Evolutionary conservation across 2,888 invertebrate species (phyloP), one percentile per base, ranked within the genome.

Genomic region (Odontocolon sp.): DNA sequence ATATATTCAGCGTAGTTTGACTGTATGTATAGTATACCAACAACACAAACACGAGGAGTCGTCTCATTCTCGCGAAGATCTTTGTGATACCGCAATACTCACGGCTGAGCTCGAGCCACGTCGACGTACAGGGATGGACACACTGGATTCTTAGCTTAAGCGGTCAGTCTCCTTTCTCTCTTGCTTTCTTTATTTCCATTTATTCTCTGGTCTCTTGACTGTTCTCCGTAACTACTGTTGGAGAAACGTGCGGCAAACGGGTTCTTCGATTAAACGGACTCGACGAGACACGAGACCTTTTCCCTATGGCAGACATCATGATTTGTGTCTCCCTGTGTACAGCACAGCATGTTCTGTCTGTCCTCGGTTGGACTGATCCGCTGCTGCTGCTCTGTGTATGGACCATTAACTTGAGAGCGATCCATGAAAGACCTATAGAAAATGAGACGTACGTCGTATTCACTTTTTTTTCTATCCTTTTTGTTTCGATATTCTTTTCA

Each of bases 191-290:
- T 66, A 26, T 52, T 42, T 50, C 26, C 8, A 42, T 28, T 68
- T 36, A 14, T 47, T 33, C 18, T 16, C 36, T 56, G 38, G 11
- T 50, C 47, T 23, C n/a, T 14, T 1, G 36, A 14, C 36, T 38
- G 16, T 40, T 40, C 14, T 57, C 16, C 66, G 59, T n/a, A 38
- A 67, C 47, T 45, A n/a, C 28, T 59, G 54, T 63, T 54, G 28
- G 38, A 21, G 36, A 68, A 26, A 68, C 36, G 28, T 42, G 45
- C 9, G 40, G 61, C 36, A 45, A 68, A 73, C 67, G 66, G 45
- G 61, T 56, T 47, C 36, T 40, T 47, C 56, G 38, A 56, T 71
- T 71, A 54, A 76, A 63, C 69, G 28, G 14, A 79, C 36, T 56
- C 47, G 61, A 61, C 23, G 66, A 66, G 56, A 70, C 50, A 31